A percentile compares a stretch with the other conserved stretches of the same genome.
Evolutionary conservation across 1,140 invertebrate species (phyloP).

Genomic region (Panagrolaimus sp.): DNA sequence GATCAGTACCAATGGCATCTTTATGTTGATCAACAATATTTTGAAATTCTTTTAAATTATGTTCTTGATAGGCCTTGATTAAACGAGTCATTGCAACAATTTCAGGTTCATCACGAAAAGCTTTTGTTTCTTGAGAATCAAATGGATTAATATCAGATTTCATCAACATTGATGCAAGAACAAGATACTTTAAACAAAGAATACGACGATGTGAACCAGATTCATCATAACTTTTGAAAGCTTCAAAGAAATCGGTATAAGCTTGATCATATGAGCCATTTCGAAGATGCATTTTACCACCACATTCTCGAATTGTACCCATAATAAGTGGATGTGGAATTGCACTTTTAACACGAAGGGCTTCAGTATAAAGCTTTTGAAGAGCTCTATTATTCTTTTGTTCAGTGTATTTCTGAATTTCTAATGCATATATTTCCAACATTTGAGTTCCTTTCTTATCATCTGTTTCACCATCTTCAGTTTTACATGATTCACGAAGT

Average conservation of each 20-base stretch:
- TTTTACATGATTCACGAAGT: conserved; percentile 90
- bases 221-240: conserved; percentile 99
- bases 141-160: conserved; percentile 98
- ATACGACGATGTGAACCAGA: conserved; percentile 93
- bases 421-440: conserved; percentile 94
- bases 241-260: conserved; percentile 98
- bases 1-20: conserved; percentile 97
- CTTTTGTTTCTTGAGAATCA: conserved; percentile 98
- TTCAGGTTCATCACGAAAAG: conserved; percentile 98
- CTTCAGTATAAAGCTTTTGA: conserved; percentile 93
- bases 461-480: conserved; percentile 98
- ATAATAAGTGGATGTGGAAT: conserved; percentile 99
- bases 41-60: conserved; percentile 98
- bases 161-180: conserved; percentile 88
- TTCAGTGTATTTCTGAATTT: conserved; percentile 99
- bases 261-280: conserved; percentile 98
- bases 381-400: conserved; percentile 99
- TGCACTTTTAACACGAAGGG: conserved; percentile 82
- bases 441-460: conserved; percentile 91
- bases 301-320: conserved; percentile 98
- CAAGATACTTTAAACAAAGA: conserved; percentile 95
- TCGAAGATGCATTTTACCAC: conserved; percentile 97
- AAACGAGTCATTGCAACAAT: conserved; percentile 99
- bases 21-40: conserved; percentile 87
- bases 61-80: conserved; percentile 94